Evolutionary conservation across 2,113 vertebrate genomes (phyloP).

Genomic region (Coptodon bakossiorum): DNA sequence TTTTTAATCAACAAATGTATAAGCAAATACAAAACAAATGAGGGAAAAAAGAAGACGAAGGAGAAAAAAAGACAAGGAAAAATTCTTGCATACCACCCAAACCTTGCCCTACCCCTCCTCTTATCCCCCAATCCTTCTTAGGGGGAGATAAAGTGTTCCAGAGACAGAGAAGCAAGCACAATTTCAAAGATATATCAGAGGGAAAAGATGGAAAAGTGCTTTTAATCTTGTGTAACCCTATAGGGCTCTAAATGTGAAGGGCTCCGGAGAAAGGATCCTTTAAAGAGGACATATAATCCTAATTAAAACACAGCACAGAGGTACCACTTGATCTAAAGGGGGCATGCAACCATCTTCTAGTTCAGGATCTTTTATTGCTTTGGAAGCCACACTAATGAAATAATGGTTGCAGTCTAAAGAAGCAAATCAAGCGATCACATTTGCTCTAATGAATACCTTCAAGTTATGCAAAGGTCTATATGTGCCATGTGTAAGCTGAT

Average conservation of each 20-base stretch:
- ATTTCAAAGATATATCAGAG: constrained; percentile 69
- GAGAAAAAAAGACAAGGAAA: background rate
- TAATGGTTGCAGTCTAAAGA: constrained; percentile 21
- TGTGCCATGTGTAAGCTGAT: background rate
- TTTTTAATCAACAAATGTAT: constrained; percentile 24
- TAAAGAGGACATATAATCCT: constrained; percentile 69
- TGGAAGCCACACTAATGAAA: constrained; percentile 44
- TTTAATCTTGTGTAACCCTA: constrained; percentile 71
- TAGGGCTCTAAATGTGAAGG: constrained; percentile 60
- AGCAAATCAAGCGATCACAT: constrained; percentile 33
- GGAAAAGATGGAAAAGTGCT: constrained; percentile 67
- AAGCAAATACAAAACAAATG: constrained; percentile 36
- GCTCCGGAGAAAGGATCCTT: constrained; percentile 53
- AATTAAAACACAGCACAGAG: constrained; percentile 67
- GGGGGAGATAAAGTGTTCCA: constrained; percentile 66
- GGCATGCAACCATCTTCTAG: constrained; percentile 18
- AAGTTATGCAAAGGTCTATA: background rate
- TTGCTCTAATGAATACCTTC: constrained; percentile 24
- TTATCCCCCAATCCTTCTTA: constrained; percentile 22
- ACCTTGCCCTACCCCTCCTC: constrained; percentile 23
- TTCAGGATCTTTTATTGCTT: constrained; percentile 39
- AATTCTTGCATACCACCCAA: constrained; percentile 25
- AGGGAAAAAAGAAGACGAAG: background rate
- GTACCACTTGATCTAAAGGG: constrained; percentile 50
- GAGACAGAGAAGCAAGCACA: constrained; percentile 55